phyloP scores from a whole-genome alignment of 1,140 invertebrate genomes.

The Apis dorsata region DNA sequence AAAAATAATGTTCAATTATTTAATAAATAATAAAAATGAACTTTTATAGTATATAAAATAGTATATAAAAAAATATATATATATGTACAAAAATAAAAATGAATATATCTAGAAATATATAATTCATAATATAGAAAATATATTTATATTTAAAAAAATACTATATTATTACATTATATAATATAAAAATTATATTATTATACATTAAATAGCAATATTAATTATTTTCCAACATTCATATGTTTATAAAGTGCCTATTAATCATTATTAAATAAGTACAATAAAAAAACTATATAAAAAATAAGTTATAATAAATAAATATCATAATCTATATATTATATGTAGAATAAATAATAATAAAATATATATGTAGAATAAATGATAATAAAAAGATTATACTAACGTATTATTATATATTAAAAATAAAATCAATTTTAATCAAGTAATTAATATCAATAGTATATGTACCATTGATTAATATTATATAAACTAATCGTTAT shows the following conservation, averaged over 20 bases:
- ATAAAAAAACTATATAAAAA: neutral
- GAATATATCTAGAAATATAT: neutral
- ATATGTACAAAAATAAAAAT: neutral
- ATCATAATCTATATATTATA: no score
- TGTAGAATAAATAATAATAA: neutral
- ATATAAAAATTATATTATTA: neutral
- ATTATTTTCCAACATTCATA: neutral
- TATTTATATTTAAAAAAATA: neutral
- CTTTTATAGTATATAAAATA: no score
- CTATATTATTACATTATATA: neutral
- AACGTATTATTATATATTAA: neutral
- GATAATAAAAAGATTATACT: neutral
- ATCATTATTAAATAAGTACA: neutral
- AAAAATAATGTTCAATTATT: neutral
- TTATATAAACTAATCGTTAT: neutral
- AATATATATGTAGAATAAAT: neutral
- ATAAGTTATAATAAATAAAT: neutral
- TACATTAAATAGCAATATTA: neutral
- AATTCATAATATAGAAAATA: neutral
- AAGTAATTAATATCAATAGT: neutral
- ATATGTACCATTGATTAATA: neutral
- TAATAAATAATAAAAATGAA: neutral
- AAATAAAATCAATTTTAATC: neutral
- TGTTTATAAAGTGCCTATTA: neutral
- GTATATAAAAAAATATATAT: no score